phyloP scores from a whole-genome alignment of 2,797 vertebrate genomes.

The Typhlichthys eigenmanni region DNA sequence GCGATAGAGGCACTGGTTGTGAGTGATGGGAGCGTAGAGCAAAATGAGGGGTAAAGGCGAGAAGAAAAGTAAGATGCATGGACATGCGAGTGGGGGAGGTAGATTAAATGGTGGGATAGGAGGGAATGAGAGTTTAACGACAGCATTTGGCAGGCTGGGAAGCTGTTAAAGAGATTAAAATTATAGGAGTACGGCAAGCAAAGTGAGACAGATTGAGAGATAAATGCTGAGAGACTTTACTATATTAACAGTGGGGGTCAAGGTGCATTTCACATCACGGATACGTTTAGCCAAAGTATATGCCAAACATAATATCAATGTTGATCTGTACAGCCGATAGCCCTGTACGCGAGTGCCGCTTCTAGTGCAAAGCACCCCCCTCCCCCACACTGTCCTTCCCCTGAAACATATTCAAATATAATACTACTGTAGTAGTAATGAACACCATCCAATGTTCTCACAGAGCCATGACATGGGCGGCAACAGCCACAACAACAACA shows the following conservation, averaged over 20 bases:
- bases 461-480: slow-evolving; percentile 32
- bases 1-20: slow-evolving; percentile 5
- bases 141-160: background rate
- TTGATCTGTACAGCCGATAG: background rate
- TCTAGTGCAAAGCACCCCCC: slow-evolving; percentile 16
- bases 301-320: background rate
- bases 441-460: slow-evolving; percentile 50
- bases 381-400: slow-evolving; percentile 1
- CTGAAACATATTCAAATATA: slow-evolving; percentile 14
- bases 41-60: background rate
- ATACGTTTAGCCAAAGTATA: background rate
- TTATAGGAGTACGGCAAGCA: background rate
- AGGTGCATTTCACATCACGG: slow-evolving; percentile 4
- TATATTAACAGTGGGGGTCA: slow-evolving; percentile 15
- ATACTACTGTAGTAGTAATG: slow-evolving; percentile 16
- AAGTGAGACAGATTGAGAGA: background rate
- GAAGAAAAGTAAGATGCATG: background rate
- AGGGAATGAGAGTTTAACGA: slow-evolving; percentile 12
- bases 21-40: background rate
- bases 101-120: slow-evolving; percentile 8
- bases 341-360: background rate
- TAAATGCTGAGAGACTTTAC: slow-evolving; percentile 12
- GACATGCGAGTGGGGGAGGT: background rate
- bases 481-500: slow-evolving; percentile 40
- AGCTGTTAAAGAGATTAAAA: slow-evolving; percentile 1